These are phyloP conservation scores for Sparus aurata DNA, from an alignment of 2,797 vertebrate species.

Conservation along the genomic window DNA sequence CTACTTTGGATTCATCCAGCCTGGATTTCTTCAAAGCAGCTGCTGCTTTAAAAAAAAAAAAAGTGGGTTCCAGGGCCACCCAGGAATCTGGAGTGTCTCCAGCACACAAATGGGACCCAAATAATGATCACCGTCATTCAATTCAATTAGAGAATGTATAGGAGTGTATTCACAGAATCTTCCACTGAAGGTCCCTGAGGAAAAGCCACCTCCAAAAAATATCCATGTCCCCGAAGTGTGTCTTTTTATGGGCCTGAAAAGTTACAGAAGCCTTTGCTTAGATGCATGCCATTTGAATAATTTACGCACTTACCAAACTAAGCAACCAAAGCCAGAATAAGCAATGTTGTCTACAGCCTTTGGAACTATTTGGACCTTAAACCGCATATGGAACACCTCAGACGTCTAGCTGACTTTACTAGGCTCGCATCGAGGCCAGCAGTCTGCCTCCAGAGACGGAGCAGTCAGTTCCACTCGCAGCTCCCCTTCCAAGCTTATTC, in stretches of 20 bases:
- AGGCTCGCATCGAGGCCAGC: constrained; percentile 66
- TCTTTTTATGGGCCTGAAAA: constrained; percentile 28
- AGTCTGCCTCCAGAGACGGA: constrained; percentile 62
- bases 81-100: not conserved
- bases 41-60: not conserved
- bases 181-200: not conserved
- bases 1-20: constrained; percentile 10
- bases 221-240: constrained; percentile 10
- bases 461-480: constrained; percentile 69
- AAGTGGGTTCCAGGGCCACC: constrained; percentile 33
- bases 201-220: constrained; percentile 5
- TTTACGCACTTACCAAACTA: constrained; percentile 59
- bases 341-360: constrained; percentile 70
- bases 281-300: constrained; percentile 58
- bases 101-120: constrained; percentile 20
- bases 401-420: constrained; percentile 79
- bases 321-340: constrained; percentile 67
- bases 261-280: constrained; percentile 47
- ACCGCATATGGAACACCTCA: constrained; percentile 80
- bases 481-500: constrained; percentile 72
- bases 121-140: constrained; percentile 9
- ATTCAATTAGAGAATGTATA: constrained; percentile 10
- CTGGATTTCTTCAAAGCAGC: constrained; percentile 31
- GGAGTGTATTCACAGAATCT: constrained; percentile 8
- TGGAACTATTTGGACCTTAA: constrained; percentile 64